Percentiles rank a stretch among this genome's conserved stretches.
Evolutionary conservation across 2,888 invertebrate species (phyloP).

Genomic region (Craniophora ligustri): DNA sequence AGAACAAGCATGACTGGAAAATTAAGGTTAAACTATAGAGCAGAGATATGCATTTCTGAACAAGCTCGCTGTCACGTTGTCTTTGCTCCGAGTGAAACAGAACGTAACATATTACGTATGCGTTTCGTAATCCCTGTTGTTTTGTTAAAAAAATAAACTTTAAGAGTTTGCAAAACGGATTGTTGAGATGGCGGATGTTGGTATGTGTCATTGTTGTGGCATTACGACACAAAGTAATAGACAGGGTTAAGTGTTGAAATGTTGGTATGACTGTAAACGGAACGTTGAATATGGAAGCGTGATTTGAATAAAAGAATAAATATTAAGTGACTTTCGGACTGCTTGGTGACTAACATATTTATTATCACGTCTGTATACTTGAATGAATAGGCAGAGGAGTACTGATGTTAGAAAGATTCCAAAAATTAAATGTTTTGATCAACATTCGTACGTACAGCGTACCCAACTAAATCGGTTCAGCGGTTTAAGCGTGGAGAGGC

Average conservation of each 20-base stretch:
- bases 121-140: constrained; percentile 47
- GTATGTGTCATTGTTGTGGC: constrained; percentile 46
- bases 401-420: no score
- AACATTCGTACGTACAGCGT: no score
- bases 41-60: constrained; percentile 15
- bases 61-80: constrained; percentile 38
- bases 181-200: constrained; percentile 46
- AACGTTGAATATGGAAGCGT: background rate
- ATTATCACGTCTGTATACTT: no score
- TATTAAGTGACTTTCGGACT: background rate
- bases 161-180: constrained; percentile 53
- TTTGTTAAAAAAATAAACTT: constrained; percentile 51
- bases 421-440: no score
- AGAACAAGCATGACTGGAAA: constrained; percentile 9
- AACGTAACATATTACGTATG: constrained; percentile 58
- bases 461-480: no score
- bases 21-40: constrained; percentile 34
- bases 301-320: no score
- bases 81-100: constrained; percentile 57
- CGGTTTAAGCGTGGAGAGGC: no score
- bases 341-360: no score
- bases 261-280: background rate
- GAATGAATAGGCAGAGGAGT: no score
- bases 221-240: constrained; percentile 36
- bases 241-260: constrained; percentile 42